A percentile compares a stretch with the other conserved stretches of the same genome.
Evolutionary conservation across 1,140 invertebrate genomes (phyloP).

Genomic region (Pseudomyrmex pallidus): DNA sequence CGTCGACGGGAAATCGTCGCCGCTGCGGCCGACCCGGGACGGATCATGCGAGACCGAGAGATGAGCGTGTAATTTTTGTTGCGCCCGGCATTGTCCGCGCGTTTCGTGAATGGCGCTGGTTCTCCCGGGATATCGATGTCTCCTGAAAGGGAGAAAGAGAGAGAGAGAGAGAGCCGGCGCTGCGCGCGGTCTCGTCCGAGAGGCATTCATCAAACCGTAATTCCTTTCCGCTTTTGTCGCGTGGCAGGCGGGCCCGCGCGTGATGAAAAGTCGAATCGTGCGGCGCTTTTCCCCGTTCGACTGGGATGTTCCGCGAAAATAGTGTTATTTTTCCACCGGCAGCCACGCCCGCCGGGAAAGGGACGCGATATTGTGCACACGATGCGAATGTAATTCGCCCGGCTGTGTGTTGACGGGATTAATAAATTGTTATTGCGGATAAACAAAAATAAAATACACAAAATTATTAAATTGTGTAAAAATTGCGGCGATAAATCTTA

Average conservation of each 20-base stretch:
- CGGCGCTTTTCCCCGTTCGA: conserved; percentile 13
- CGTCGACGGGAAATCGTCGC: conserved; percentile 67
- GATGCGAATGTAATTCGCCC: no score
- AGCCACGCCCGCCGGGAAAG: conserved; percentile 31
- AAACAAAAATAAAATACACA: neutral
- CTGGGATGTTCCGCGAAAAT: conserved; percentile 7
- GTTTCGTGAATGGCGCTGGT: conserved; percentile 41
- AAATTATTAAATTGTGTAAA: neutral
- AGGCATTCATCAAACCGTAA: conserved; percentile 66
- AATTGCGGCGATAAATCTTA: no score
- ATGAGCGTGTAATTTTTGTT: conserved; percentile 78
- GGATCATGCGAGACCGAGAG: conserved; percentile 79
- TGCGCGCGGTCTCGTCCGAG: neutral
- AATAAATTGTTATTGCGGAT: neutral
- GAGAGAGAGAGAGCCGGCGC: neutral
- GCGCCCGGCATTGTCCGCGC: conserved; percentile 47
- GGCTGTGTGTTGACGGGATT: neutral
- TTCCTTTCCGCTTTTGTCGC: conserved; percentile 67
- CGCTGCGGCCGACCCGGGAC: conserved; percentile 31
- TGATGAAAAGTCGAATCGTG: conserved; percentile 61
- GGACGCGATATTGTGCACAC: no score
- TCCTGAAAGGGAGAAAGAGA: neutral
- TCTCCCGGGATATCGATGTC: conserved; percentile 52
- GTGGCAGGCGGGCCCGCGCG: conserved; percentile 38
- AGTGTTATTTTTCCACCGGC: conserved; percentile 16